Percentiles rank a stretch among this genome's conserved stretches.
phyloP scores from a whole-genome alignment of 2,797 vertebrate genomes.

The Tragopan temminckii region DNA sequence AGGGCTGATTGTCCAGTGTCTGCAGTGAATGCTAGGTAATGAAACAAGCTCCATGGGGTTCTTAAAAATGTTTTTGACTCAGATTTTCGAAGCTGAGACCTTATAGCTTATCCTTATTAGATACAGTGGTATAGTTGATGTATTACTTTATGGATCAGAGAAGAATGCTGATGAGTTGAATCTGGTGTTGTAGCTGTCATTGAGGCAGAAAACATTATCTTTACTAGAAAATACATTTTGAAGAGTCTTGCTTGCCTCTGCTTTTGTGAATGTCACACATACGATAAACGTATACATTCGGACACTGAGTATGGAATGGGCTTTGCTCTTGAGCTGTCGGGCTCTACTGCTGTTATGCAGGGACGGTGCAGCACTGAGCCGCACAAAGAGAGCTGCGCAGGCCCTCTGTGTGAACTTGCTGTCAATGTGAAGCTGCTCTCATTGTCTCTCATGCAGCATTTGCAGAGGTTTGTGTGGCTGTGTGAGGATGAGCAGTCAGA shows the following conservation, averaged over 20 bases:
- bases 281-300: not conserved
- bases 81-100: slow-evolving; percentile 4
- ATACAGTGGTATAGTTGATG: not conserved
- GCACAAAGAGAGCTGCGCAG: not conserved
- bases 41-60: not conserved
- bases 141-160: slow-evolving; percentile 24
- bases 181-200: slow-evolving; percentile 16
- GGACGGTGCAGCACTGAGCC: not conserved
- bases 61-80: slow-evolving; percentile 17
- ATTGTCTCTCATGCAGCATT: not conserved
- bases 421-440: not conserved
- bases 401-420: not conserved
- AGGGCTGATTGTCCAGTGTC: not conserved
- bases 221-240: slow-evolving; percentile 8
- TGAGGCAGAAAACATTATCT: slow-evolving; percentile 18
- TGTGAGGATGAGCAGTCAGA: not conserved
- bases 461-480: not conserved
- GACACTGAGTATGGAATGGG: not conserved
- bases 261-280: not conserved
- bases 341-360: not conserved
- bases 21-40: not conserved
- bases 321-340: not conserved
- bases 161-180: slow-evolving; percentile 23
- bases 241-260: slow-evolving; percentile 29
- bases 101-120: slow-evolving; percentile 15